Conservation (phyloP, 2,888 invertebrate species). For the Cryptocephalus moraei region DNA sequence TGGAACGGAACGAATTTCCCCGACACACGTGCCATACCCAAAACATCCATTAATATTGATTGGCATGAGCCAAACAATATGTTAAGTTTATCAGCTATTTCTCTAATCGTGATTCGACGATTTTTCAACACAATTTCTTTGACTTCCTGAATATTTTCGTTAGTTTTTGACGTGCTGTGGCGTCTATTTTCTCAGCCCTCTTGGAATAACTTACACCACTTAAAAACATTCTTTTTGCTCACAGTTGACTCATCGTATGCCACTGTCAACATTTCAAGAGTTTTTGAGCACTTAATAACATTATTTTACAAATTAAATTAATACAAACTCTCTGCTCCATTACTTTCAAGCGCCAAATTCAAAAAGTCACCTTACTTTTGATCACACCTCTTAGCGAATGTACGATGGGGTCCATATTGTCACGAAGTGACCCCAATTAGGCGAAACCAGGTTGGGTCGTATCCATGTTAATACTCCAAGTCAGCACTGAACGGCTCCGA, state of each 20-base stretch:
- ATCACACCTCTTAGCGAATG: no score
- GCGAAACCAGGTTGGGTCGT: no score
- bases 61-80: constrained; percentile 12
- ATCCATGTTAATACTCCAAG: no score
- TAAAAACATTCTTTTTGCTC: background rate
- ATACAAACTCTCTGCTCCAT: background rate
- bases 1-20: constrained; percentile 4
- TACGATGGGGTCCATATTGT: no score
- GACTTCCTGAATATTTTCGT: constrained; percentile 4
- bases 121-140: constrained; percentile 1
- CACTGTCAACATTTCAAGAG: background rate
- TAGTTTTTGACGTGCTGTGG: constrained; percentile 4
- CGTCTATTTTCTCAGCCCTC: constrained; percentile 5
- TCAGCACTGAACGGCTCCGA: no score
- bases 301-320: background rate
- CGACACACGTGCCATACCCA: constrained; percentile 9
- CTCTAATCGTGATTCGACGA: constrained; percentile 4
- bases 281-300: background rate
- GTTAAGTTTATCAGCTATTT: constrained; percentile 6
- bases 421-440: no score
- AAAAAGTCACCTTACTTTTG: no score
- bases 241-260: background rate
- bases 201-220: constrained; percentile 3
- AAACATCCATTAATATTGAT: constrained; percentile 8
- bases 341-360: no score